A percentile compares a stretch with the other conserved stretches of the same genome.
These are phyloP conservation scores for Thera britannica DNA, from an alignment of 2,888 invertebrate genomes.

Conservation along the genomic window DNA sequence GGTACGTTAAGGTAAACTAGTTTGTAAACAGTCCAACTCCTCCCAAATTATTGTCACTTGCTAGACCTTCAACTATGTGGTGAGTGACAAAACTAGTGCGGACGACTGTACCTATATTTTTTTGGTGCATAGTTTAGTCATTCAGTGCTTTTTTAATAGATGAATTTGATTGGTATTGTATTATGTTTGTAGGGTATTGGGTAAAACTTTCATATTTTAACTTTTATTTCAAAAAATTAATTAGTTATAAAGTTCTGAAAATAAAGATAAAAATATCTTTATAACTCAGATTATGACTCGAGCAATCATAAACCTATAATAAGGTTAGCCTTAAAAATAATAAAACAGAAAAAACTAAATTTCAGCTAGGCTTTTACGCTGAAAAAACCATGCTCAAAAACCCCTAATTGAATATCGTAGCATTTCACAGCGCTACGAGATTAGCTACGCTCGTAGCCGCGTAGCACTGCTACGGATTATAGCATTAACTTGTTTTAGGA, in stretches of 20 bases:
- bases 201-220: slow-evolving; percentile 3
- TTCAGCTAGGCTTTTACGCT: slow-evolving; percentile 2
- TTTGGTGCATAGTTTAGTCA: slow-evolving; percentile 51
- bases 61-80: too few species aligned
- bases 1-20: too few species aligned
- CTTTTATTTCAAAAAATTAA: neutral
- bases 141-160: slow-evolving; percentile 37
- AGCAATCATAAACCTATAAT: neutral
- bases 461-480: slow-evolving; percentile 43
- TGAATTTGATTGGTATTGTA: slow-evolving; percentile 25
- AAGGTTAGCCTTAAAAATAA: neutral
- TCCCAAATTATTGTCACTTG: too few species aligned
- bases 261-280: neutral
- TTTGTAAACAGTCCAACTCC: too few species aligned
- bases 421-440: slow-evolving; percentile 41
- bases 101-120: slow-evolving; percentile 46
- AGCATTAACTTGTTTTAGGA: slow-evolving; percentile 33
- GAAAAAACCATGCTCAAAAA: slow-evolving; percentile 13
- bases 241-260: too few species aligned
- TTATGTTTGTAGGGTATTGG: slow-evolving; percentile 20
- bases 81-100: too few species aligned
- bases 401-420: slow-evolving; percentile 32
- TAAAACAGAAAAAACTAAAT: neutral
- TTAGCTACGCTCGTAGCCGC: slow-evolving; percentile 35
- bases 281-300: neutral